Percentiles rank a stretch among this genome's conserved stretches.
Evolutionary conservation across 1,140 invertebrate species (phyloP).

Genomic region (Coelopa frigida): DNA sequence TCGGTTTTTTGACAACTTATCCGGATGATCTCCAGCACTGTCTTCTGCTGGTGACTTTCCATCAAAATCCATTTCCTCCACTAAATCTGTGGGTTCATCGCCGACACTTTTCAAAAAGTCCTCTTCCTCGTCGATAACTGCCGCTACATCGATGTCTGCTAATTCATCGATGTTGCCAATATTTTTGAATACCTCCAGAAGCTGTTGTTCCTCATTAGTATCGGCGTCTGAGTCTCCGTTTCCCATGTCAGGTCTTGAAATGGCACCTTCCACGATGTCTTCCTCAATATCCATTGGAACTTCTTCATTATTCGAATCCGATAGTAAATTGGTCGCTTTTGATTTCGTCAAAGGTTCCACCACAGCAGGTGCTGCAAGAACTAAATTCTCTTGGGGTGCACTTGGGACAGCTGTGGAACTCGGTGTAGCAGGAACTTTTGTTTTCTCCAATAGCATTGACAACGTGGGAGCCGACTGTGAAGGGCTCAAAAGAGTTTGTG

Average conservation of each 20-base stretch:
- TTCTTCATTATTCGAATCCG: constrained; percentile 12
- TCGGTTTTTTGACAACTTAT: no score
- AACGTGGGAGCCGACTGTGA: constrained; percentile 58
- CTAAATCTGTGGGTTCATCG: constrained; percentile 19
- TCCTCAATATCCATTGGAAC: constrained; percentile 11
- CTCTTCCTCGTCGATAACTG: constrained; percentile 34
- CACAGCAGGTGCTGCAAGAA: no score
- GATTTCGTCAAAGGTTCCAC: not conserved
- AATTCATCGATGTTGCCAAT: constrained; percentile 40
- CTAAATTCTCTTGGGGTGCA: no score
- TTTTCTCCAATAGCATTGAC: constrained; percentile 58
- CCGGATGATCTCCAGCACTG: no score
- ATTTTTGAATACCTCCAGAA: constrained; percentile 37
- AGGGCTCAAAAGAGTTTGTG: constrained; percentile 42
- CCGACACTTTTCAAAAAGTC: constrained; percentile 28
- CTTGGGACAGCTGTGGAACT: no score
- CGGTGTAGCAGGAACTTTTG: constrained; percentile 49
- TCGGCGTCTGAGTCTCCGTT: constrained; percentile 24
- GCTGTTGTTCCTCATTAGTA: constrained; percentile 28
- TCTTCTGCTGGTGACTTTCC: no score
- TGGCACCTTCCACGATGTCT: constrained; percentile 13
- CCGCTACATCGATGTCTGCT: constrained; percentile 33
- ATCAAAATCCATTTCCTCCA: no score
- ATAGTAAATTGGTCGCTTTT: constrained; percentile 6
- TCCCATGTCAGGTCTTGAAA: constrained; percentile 32